These are phyloP conservation scores for Phycodurus eques DNA, from an alignment of 2,113 vertebrate species.

Conservation along the genomic window DNA sequence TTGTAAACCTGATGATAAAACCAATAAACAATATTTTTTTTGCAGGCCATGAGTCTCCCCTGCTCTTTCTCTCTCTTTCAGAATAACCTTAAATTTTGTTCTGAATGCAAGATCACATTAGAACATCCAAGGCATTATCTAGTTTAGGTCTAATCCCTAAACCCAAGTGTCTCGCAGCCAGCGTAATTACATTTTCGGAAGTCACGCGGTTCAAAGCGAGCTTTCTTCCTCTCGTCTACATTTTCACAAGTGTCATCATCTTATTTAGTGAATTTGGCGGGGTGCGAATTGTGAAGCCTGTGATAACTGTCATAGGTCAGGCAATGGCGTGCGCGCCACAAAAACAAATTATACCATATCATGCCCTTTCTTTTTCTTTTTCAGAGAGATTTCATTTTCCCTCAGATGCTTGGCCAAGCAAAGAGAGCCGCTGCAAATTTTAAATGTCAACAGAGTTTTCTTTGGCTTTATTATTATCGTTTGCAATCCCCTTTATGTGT, in stretches of 20 bases:
- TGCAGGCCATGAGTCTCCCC: slow-evolving; percentile 27
- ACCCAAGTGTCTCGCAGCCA: slow-evolving; percentile 63
- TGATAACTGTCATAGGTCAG: slow-evolving; percentile 34
- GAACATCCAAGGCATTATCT: slow-evolving; percentile 59
- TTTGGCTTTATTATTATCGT: slow-evolving; percentile 6
- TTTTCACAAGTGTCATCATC: slow-evolving; percentile 21
- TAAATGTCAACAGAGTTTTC: slow-evolving; percentile 21
- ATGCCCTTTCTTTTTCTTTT: background rate
- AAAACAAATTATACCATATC: slow-evolving; percentile 8
- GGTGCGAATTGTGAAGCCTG: slow-evolving; percentile 13
- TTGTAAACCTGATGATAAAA: background rate
- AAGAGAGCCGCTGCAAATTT: slow-evolving; percentile 17
- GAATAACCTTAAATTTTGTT: slow-evolving; percentile 54
- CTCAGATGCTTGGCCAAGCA: background rate
- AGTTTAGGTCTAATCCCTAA: slow-evolving; percentile 63
- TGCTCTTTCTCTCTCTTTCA: slow-evolving; percentile 11
- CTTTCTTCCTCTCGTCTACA: slow-evolving; percentile 27
- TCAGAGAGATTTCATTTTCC: background rate
- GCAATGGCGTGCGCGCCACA: slow-evolving; percentile 8
- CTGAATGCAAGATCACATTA: slow-evolving; percentile 25
- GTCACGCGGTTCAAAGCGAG: slow-evolving; percentile 43
- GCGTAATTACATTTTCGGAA: slow-evolving; percentile 66
- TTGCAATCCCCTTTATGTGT: background rate
- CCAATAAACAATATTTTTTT: slow-evolving; percentile 29
- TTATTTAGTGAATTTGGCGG: slow-evolving; percentile 12